A percentile compares a stretch with the other conserved stretches of the same genome.
Evolutionary conservation across 2,888 invertebrate genomes (phyloP).

Genomic region (Andrena hattorfiana): DNA sequence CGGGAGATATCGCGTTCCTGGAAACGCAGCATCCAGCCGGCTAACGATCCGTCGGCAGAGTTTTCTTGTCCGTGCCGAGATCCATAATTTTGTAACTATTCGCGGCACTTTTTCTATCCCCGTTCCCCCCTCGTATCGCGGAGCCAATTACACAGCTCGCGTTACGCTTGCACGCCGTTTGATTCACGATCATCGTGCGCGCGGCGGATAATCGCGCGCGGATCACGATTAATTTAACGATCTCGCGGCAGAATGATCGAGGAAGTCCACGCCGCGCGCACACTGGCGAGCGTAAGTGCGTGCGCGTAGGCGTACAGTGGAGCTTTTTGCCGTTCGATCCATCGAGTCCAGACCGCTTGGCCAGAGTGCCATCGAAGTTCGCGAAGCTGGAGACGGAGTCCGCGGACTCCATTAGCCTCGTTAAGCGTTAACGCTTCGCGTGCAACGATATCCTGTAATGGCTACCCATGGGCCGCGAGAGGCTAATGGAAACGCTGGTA

Average conservation of each 20-base stretch:
- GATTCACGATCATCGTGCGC: slow-evolving; percentile 54
- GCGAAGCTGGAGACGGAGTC: slow-evolving; percentile 40
- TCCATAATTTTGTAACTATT: slow-evolving; percentile 44
- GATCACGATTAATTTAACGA: slow-evolving; percentile 63
- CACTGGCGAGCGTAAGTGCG: slow-evolving; percentile 1
- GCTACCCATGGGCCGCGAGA: slow-evolving; percentile 13
- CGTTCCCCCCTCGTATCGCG: slow-evolving; percentile 16
- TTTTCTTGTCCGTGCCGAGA: background rate
- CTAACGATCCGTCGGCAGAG: slow-evolving; percentile 46
- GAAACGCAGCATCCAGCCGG: slow-evolving; percentile 18
- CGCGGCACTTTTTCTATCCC: slow-evolving; percentile 15
- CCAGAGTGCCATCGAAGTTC: slow-evolving; percentile 51
- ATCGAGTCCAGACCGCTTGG: slow-evolving; percentile 41
- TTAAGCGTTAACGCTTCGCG: slow-evolving; percentile 60
- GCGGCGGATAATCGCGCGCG: slow-evolving; percentile 46
- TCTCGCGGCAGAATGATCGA: slow-evolving; percentile 52
- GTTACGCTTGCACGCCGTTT: slow-evolving; percentile 57
- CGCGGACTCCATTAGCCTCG: slow-evolving; percentile 52
- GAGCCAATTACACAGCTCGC: slow-evolving; percentile 63
- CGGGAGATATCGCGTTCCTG: slow-evolving; percentile 50
- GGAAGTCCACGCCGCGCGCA: slow-evolving; percentile 10
- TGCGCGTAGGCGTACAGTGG: slow-evolving; percentile 18
- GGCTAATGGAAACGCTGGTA: slow-evolving; percentile 52
- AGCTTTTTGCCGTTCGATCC: slow-evolving; percentile 42
- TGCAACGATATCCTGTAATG: slow-evolving; percentile 52